Evolutionary conservation across 1,140 invertebrate species (phyloP).

Genomic region (Neodiprion pinetum): DNA sequence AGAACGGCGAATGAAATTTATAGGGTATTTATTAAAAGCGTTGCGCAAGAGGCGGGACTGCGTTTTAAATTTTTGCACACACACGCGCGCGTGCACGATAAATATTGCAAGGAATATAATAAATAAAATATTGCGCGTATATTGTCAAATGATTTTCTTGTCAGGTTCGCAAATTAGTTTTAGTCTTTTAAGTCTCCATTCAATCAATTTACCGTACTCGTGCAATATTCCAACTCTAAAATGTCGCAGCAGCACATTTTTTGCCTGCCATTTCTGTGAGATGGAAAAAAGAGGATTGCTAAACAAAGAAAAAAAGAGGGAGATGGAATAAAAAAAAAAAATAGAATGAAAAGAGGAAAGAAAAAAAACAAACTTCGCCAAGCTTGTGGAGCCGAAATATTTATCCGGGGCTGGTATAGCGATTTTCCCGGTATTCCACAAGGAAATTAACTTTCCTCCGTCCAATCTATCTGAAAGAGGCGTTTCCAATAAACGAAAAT

Average conservation of each 20-base stretch:
- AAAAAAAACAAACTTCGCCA: neutral
- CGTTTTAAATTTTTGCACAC: neutral
- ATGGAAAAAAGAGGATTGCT: neutral
- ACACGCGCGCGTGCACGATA: no score
- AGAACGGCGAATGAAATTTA: neutral
- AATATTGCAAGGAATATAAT: no score
- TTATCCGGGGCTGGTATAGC: neutral
- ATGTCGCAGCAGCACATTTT: no score
- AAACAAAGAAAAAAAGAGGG: neutral
- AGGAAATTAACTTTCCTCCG: conserved; percentile 7
- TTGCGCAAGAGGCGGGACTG: neutral
- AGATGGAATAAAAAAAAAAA: neutral
- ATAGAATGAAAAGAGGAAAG: neutral
- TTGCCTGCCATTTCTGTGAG: no score
- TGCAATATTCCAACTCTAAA: no score
- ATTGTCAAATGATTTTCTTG: no score
- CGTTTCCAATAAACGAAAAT: conserved; percentile 7
- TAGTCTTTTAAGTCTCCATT: no score
- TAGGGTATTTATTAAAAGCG: neutral
- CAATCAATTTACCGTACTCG: no score
- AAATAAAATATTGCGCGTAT: no score
- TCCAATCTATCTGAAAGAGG: conserved; percentile 5
- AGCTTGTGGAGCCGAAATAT: neutral
- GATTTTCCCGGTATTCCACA: neutral
- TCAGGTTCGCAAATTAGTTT: no score